A percentile compares a stretch with the other conserved stretches of the same genome.
Evolutionary conservation across 2,797 vertebrate genomes (phyloP).

Genomic region (Typhlichthys eigenmanni): DNA sequence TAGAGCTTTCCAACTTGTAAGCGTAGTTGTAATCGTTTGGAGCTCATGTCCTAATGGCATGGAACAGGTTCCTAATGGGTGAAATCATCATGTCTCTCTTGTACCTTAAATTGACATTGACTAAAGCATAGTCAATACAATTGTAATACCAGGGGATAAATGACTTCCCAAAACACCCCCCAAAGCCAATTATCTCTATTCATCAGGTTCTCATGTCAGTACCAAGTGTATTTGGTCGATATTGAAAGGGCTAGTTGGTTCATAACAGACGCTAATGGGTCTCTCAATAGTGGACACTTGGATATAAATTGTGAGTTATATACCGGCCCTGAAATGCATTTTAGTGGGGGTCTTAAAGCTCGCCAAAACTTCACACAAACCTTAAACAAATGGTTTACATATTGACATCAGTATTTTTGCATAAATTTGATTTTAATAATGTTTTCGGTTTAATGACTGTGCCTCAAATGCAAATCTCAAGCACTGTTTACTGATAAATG

Average conservation of each 20-base stretch:
- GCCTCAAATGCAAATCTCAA: slow-evolving; percentile 32
- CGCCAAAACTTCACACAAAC: slow-evolving; percentile 45
- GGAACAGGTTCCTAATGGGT: slow-evolving; percentile 49
- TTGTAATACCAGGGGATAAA: slow-evolving; percentile 23
- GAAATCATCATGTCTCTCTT: slow-evolving; percentile 42
- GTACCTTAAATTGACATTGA: slow-evolving; percentile 18
- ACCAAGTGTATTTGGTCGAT: slow-evolving; percentile 5
- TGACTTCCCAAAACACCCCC: slow-evolving; percentile 26
- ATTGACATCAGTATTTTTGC: no score
- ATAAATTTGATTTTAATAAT: slow-evolving; percentile 46
- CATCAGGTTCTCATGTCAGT: background rate
- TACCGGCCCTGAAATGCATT: slow-evolving; percentile 13
- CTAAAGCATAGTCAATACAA: slow-evolving; percentile 29
- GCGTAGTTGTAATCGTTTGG: slow-evolving; percentile 60
- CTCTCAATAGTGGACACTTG: slow-evolving; percentile 24
- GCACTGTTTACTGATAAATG: slow-evolving; percentile 29
- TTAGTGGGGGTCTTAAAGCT: slow-evolving; percentile 38
- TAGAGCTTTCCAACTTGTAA: slow-evolving; percentile 54
- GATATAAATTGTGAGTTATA: background rate
- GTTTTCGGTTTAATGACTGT: slow-evolving; percentile 62
- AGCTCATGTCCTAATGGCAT: slow-evolving; percentile 50
- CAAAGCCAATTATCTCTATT: slow-evolving; percentile 7
- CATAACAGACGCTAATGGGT: background rate
- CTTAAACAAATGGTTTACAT: slow-evolving; percentile 43
- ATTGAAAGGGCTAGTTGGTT: slow-evolving; percentile 7